Conservation (phyloP, 2,797 vertebrate genomes). For the Halcyon leucocephala region DNA sequence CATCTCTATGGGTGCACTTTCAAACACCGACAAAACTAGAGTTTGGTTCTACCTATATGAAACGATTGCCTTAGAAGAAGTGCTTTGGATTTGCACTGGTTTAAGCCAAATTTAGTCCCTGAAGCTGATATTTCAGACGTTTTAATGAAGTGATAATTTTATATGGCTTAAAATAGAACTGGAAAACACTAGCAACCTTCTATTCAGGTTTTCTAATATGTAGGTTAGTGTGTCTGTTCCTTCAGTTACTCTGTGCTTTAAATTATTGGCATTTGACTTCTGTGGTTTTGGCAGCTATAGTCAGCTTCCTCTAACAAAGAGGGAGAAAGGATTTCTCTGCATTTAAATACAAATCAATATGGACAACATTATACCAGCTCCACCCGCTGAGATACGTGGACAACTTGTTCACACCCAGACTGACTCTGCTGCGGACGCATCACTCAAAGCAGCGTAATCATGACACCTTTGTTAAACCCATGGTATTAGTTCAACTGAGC, state of each 20-base stretch:
- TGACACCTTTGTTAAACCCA: background rate
- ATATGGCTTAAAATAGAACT: conserved; percentile 43
- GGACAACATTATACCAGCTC: background rate
- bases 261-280: conserved; percentile 6
- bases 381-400: background rate
- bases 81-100: background rate
- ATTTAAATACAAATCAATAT: conserved; percentile 28
- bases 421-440: background rate
- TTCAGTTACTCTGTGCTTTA: conserved; percentile 24
- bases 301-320: conserved; percentile 1
- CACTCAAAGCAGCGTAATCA: background rate
- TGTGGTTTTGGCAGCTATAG: conserved; percentile 8
- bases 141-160: conserved; percentile 44
- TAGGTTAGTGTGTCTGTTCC: conserved; percentile 1
- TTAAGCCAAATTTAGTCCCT: background rate
- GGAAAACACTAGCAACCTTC: conserved; percentile 10
- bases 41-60: background rate
- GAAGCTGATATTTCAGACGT: background rate
- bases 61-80: background rate
- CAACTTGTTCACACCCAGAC: background rate
- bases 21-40: conserved; percentile 4
- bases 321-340: background rate
- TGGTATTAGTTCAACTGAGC: background rate
- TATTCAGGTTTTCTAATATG: background rate
- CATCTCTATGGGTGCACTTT: background rate